Evolutionary conservation across 2,797 vertebrate genomes (phyloP), one percentile per base, ranked within the genome.

Genomic region (Coranthus polyacanthus): DNA sequence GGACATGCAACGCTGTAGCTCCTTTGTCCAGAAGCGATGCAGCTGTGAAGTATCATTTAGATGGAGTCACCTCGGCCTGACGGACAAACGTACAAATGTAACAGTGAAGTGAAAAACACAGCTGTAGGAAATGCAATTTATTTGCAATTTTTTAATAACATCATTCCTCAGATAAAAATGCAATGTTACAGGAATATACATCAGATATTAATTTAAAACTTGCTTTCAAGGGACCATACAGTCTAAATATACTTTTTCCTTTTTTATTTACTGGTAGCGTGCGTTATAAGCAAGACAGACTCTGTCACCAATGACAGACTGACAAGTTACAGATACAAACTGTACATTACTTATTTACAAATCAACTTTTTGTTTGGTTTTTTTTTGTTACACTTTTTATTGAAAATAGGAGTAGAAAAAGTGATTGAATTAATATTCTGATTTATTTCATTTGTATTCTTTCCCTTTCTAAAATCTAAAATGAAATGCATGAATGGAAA

Each of bases 131-230:
- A 95, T 94, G 93, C 92, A 93, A 96, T 98, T 99, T 98, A 97
- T 98, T 99, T 96, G 95, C 95, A 98, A 96, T 96, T 97, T 95
- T 97, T 97, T 94, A 97, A 98, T 97, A 99, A 98, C 97, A 98
- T 98, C 96, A 98, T 98, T 98, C 96, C 97, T 96, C 96, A 95
- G 96, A 96, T 99, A 99, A 98, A 99, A 99, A 99, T 97, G 97
- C 97, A 97, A 97, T 98, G 95, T 97, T 98, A 99, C 97, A 98
- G 96, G 96, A 98, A 98, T 98, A 98, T 98, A 98, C 97, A 98
- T 95, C 95, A 95, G 95, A 97, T 95, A 95, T 97, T 96, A 95
- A 96, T 96, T 96, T 96, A 94, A 95, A 95, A 92, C 94, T 97
- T 96, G 93, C 92, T 94, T 93, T 92, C 91, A 94, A 93, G 90